Conservation (phyloP, 2,888 invertebrate species). For the Aporophyla nigra region DNA sequence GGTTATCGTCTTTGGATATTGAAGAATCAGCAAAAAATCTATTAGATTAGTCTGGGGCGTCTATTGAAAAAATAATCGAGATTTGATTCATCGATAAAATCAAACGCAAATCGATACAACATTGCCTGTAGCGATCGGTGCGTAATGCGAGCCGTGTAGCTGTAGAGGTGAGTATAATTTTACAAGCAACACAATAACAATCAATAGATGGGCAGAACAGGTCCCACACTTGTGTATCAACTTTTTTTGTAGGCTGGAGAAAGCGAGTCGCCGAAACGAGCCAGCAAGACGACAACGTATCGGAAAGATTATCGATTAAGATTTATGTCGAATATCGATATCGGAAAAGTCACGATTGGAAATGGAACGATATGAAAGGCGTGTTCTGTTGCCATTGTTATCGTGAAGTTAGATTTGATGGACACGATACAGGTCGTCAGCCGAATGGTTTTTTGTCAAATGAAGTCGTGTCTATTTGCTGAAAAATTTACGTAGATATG, state of each 20-base stretch:
- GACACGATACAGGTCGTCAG: constrained; percentile 28
- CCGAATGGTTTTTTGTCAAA: constrained; percentile 8
- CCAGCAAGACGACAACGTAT: constrained; percentile 65
- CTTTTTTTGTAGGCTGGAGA: constrained; percentile 80
- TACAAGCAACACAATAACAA: constrained; percentile 71
- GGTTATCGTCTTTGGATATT: constrained; percentile 43
- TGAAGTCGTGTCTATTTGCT: background rate
- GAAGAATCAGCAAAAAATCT: constrained; percentile 46
- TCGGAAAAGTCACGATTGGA: constrained; percentile 67
- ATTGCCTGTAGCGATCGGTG: constrained; percentile 38
- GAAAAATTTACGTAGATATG: background rate
- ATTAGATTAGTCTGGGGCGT: constrained; percentile 30
- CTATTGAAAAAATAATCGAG: constrained; percentile 21
- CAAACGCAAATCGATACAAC: constrained; percentile 42
- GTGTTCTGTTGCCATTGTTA: constrained; percentile 43
- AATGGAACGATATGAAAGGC: constrained; percentile 56
- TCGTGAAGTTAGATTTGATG: constrained; percentile 33
- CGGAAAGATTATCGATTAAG: constrained; percentile 68
- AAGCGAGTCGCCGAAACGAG: constrained; percentile 76
- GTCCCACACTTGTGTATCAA: constrained; percentile 73
- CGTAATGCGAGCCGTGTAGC: constrained; percentile 60
- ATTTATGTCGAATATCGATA: constrained; percentile 70
- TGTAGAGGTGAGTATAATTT: constrained; percentile 60
- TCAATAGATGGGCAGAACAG: constrained; percentile 75
- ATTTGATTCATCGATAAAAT: constrained; percentile 47